phyloP scores from a whole-genome alignment of 2,797 vertebrate genomes.

The Pipistrellus kuhlii region DNA sequence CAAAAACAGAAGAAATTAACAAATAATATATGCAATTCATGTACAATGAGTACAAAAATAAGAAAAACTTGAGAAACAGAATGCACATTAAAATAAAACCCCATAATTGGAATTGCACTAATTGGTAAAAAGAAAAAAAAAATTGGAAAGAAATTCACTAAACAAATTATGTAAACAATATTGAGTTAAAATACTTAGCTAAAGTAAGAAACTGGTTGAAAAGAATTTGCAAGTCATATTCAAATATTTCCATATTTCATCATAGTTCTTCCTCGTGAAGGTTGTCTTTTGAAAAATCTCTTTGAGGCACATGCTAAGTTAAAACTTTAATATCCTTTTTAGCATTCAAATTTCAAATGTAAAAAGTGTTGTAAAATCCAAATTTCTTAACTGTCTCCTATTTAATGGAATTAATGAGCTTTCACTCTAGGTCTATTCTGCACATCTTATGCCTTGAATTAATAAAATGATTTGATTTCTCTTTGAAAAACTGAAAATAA shows the following conservation, averaged over 20 bases:
- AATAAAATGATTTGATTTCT: not conserved
- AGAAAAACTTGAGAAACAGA: not conserved
- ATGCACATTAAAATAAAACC: not conserved
- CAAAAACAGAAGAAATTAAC: not conserved
- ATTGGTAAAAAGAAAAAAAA: not conserved
- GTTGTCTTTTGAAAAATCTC: not conserved
- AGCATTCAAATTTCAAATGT: constrained; percentile 36
- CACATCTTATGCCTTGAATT: not conserved
- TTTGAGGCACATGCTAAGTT: not conserved
- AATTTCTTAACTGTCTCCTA: not conserved
- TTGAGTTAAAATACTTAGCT: not conserved
- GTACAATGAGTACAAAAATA: not conserved
- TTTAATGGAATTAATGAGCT: not conserved
- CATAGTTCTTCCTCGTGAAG: not conserved
- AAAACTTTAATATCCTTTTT: not conserved
- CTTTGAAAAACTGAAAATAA: not conserved
- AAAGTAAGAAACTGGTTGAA: not conserved
- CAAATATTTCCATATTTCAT: not conserved
- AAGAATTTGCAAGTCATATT: constrained; percentile 27
- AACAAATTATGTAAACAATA: not conserved
- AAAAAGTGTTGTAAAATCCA: constrained; percentile 33
- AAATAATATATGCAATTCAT: not conserved
- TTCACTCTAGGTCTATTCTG: not conserved
- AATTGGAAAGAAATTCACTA: not conserved
- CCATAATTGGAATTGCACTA: not conserved